Evolutionary conservation across 2,797 vertebrate genomes (phyloP).

Genomic region (Rhynchonycteris naso): DNA sequence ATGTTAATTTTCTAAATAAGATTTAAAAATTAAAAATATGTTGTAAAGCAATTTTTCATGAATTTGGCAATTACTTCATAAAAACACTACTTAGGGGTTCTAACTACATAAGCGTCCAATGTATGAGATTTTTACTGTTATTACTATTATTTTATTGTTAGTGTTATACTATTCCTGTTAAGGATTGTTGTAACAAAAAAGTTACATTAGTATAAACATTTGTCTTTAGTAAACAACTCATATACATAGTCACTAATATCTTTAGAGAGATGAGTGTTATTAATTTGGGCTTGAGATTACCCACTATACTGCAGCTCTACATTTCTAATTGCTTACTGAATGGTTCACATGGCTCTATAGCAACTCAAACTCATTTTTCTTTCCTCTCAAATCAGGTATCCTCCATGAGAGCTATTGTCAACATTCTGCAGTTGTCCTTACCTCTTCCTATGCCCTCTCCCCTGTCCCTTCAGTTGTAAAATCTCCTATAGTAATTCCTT

Average conservation of each 20-base stretch:
- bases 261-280: neutral
- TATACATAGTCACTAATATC: neutral
- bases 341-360: neutral
- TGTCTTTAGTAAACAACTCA: neutral
- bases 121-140: neutral
- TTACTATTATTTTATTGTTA: conserved; percentile 6
- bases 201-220: neutral
- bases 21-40: neutral
- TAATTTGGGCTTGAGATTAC: neutral
- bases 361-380: conserved; percentile 17
- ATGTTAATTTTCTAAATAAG: too few species aligned
- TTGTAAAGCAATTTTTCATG: neutral
- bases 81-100: conserved; percentile 11
- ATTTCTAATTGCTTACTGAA: neutral
- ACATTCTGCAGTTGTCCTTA: neutral
- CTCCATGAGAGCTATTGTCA: neutral
- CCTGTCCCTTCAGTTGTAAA: neutral
- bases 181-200: neutral
- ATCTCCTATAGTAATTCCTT: neutral
- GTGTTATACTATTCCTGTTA: neutral
- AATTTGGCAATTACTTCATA: neutral
- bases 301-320: neutral
- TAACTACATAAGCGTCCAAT: neutral
- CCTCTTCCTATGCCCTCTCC: neutral
- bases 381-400: neutral